Conservation (phyloP, 2,888 invertebrate species). For the Leptinotarsa peninsularis region DNA sequence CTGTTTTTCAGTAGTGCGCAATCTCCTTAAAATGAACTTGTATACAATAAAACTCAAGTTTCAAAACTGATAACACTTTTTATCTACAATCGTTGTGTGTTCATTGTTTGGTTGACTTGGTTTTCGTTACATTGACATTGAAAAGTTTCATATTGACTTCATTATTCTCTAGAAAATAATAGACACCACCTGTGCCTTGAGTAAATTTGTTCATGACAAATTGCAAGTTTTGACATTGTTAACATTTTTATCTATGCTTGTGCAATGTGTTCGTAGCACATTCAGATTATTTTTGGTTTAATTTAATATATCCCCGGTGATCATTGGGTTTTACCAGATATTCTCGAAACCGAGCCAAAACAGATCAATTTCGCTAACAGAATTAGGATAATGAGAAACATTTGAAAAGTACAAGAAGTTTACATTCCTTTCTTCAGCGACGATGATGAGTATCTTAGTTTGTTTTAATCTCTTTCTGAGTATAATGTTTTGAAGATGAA, state of each 20-base stretch:
- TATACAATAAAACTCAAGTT: too few relatives aligned
- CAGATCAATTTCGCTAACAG: slow-evolving; percentile 5
- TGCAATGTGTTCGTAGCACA: not conserved
- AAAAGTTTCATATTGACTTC: too few relatives aligned
- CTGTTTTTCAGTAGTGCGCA: too few relatives aligned
- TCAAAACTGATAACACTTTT: too few relatives aligned
- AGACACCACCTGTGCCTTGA: too few relatives aligned
- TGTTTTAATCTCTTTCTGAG: not conserved
- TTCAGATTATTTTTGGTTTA: not conserved
- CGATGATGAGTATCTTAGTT: not conserved
- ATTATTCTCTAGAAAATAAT: too few relatives aligned
- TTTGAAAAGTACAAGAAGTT: not conserved
- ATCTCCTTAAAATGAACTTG: too few relatives aligned
- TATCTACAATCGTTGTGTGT: too few relatives aligned
- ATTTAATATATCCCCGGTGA: not conserved
- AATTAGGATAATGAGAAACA: not conserved
- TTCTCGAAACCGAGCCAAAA: not conserved
- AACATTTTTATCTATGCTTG: not conserved
- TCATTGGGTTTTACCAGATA: slow-evolving; percentile 8
- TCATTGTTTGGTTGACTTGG: too few relatives aligned
- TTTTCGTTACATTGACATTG: too few relatives aligned
- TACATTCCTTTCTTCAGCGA: not conserved
- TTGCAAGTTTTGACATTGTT: not conserved
- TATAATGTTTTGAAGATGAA: not conserved
- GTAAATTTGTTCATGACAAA: too few relatives aligned